phyloP scores from a whole-genome alignment of 2,888 invertebrate species.

The Ornithoptera alexandrae region DNA sequence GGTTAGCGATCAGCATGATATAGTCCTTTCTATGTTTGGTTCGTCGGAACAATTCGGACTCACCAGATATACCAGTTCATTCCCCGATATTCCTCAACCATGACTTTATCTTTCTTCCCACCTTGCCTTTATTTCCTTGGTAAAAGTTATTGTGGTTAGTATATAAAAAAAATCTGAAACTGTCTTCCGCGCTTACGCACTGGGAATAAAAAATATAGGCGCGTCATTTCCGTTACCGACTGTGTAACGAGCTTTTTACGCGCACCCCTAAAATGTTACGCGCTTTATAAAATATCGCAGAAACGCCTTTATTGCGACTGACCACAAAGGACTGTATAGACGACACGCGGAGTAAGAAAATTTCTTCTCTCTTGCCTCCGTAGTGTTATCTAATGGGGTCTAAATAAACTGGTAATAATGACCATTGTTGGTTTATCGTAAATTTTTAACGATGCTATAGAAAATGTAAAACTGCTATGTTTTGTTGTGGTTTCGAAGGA shows the following conservation, averaged over 20 bases:
- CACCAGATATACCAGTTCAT: no score
- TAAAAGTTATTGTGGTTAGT: not conserved
- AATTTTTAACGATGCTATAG: conserved; percentile 14
- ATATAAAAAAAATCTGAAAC: not conserved
- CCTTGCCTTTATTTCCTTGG: no score
- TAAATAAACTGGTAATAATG: conserved; percentile 5
- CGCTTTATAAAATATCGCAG: conserved; percentile 7
- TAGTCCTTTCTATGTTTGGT: no score
- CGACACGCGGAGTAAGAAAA: conserved; percentile 5
- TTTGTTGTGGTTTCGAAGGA: not conserved
- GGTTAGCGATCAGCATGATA: no score
- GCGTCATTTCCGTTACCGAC: conserved; percentile 1
- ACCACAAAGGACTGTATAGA: conserved; percentile 15
- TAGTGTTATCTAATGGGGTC: conserved; percentile 3
- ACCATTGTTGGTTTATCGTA: conserved; percentile 9
- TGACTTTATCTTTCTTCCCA: no score
- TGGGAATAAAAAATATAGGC: not conserved
- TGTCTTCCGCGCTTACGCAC: not conserved
- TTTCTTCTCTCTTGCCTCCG: not conserved
- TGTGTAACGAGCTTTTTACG: conserved; percentile 15
- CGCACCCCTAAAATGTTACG: conserved; percentile 13
- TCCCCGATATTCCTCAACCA: no score
- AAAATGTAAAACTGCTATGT: conserved; percentile 7
- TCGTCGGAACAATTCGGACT: no score
- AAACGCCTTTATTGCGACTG: conserved; percentile 8